phyloP scores from a whole-genome alignment of 2,888 invertebrate genomes.

The Tetanocera ferruginea region DNA sequence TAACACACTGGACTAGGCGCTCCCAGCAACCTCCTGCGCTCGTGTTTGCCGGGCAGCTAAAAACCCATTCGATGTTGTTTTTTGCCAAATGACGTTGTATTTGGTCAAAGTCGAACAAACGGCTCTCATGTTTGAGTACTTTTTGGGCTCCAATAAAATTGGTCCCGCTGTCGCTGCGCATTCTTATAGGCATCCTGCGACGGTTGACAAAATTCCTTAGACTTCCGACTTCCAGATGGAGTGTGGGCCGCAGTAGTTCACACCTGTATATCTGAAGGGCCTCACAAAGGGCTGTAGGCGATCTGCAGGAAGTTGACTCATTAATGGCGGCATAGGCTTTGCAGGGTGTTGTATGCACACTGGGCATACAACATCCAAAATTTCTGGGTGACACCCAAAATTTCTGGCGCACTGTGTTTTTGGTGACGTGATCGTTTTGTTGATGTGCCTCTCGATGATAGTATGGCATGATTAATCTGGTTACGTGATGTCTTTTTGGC shows the following conservation, averaged over 20 bases:
- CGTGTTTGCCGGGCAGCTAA: too few relatives aligned
- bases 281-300: constrained; percentile 44
- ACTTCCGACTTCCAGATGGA: constrained; percentile 43
- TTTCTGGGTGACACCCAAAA: constrained; percentile 41
- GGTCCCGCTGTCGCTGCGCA: too few relatives aligned
- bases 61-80: too few relatives aligned
- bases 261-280: constrained; percentile 47
- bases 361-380: constrained; percentile 30
- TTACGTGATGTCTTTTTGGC: too few relatives aligned
- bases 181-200: constrained; percentile 41
- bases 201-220: constrained; percentile 46
- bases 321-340: constrained; percentile 45
- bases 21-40: too few relatives aligned
- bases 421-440: constrained; percentile 35
- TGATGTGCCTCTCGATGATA: constrained; percentile 34
- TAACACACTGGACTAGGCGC: too few relatives aligned
- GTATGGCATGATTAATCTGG: too few relatives aligned
- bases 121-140: constrained; percentile 24
- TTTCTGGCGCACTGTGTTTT: constrained; percentile 42
- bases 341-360: constrained; percentile 27
- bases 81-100: constrained; percentile 27
- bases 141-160: constrained; percentile 30
- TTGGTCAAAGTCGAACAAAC: constrained; percentile 39
- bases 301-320: constrained; percentile 49
- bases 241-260: constrained; percentile 50